Conservation (phyloP, 2,113 vertebrate species). For the Lepisosteus oculatus region DNA sequence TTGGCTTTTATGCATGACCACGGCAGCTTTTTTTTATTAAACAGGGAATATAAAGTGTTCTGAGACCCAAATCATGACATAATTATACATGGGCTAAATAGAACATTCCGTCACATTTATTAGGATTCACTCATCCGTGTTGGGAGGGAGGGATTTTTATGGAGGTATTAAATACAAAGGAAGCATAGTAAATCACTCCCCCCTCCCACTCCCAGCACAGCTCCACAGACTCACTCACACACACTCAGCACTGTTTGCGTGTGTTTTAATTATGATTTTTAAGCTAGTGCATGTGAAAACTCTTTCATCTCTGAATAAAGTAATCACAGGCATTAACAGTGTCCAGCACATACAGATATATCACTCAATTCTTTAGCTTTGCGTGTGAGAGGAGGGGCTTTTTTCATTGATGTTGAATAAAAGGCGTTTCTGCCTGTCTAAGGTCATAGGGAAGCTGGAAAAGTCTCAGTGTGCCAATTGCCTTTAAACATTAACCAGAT, state of each 20-base stretch:
- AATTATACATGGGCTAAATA: background rate
- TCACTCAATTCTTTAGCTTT: background rate
- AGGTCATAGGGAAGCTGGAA: conserved; percentile 32
- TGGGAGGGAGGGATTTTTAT: background rate
- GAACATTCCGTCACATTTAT: background rate
- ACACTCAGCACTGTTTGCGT: too few relatives aligned
- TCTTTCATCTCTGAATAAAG: background rate
- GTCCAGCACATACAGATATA: background rate
- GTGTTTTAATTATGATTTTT: too few relatives aligned
- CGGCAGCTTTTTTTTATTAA: background rate
- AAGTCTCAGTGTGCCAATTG: conserved; percentile 26
- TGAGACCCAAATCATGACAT: background rate
- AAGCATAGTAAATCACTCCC: background rate
- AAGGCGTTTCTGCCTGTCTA: conserved; percentile 13
- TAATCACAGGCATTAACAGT: background rate
- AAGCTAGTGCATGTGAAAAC: background rate
- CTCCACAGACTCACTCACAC: background rate
- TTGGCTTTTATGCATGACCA: background rate
- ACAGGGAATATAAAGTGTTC: background rate
- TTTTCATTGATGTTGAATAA: conserved; percentile 23
- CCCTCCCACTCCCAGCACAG: conserved; percentile 5
- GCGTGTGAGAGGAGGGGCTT: background rate
- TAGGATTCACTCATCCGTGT: background rate
- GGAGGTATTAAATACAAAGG: background rate
- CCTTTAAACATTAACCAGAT: conserved; percentile 30